A percentile compares a stretch with the other conserved stretches of the same genome.
These are phyloP conservation scores for Ataeniobius toweri DNA, from an alignment of 2,797 vertebrate species.

Conservation along the genomic window DNA sequence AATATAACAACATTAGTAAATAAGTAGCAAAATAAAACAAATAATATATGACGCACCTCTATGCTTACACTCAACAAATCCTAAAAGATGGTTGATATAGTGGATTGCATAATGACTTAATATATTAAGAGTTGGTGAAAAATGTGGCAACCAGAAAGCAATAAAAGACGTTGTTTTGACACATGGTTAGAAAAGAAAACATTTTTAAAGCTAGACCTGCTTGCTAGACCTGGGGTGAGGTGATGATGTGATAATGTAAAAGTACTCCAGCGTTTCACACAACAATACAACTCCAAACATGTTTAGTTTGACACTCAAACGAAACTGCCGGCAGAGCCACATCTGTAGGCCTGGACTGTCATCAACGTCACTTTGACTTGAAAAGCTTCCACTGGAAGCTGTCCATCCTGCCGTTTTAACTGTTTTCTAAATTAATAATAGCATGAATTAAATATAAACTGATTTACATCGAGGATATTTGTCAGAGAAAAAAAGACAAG, in stretches of 20 bases:
- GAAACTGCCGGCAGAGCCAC: slow-evolving; percentile 27
- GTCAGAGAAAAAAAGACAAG: slow-evolving; percentile 2
- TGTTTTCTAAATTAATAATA: slow-evolving; percentile 45
- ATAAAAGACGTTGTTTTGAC: not conserved
- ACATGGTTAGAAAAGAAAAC: not conserved
- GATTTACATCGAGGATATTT: slow-evolving; percentile 37
- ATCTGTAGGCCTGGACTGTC: slow-evolving; percentile 31
- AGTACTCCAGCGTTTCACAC: slow-evolving; percentile 24
- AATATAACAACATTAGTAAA: not conserved
- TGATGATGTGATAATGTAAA: slow-evolving; percentile 13
- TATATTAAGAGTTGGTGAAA: not conserved
- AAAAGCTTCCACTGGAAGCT: slow-evolving; percentile 13
- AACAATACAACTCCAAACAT: slow-evolving; percentile 43
- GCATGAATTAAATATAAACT: slow-evolving; percentile 51
- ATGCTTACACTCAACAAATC: not conserved
- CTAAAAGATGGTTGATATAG: not conserved
- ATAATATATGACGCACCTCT: not conserved
- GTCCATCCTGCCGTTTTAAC: slow-evolving; percentile 19
- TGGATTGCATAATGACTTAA: not conserved
- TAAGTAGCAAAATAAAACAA: not conserved
- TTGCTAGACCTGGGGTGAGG: not conserved
- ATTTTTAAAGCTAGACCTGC: not conserved
- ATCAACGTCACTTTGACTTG: slow-evolving; percentile 27
- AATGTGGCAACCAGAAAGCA: not conserved
- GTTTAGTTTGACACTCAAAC: slow-evolving; percentile 59